Evolutionary conservation across 2,888 invertebrate species (phyloP), one percentile per base, ranked within the genome.

Genomic region (Cheilosia vernalis): DNA sequence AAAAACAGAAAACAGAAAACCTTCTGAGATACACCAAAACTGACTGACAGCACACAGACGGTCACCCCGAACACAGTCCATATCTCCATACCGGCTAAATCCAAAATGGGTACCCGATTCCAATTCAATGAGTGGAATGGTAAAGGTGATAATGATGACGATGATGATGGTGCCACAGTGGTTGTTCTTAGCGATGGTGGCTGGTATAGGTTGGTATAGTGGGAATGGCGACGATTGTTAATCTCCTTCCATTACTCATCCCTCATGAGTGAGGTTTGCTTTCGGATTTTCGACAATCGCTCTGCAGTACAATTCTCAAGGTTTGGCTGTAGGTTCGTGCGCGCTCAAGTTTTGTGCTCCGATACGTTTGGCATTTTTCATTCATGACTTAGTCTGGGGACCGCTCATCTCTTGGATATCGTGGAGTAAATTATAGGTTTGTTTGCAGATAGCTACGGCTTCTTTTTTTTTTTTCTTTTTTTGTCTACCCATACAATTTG

Each of bases 151-250:
- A 81, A 81, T 76, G 85, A 77, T 56, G 67, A 51, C 21, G 42
- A 53, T 49, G 69, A 17, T 66, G 49, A 56, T 81, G 56, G 40
- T 70, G 76, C 4, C 72, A 33, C n/a, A 40, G 33, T 42, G 24
- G 51, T 61, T 40, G 60, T 17, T 33, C 33, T 10, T 33, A 33
- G 17, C 19, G 47, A 19, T 63, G 44, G 40, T 72, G 42, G 61
- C 27, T 60, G n/a, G 33, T 49, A n/a, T 9, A n/a, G 19, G 9
- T 37, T 3, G 17, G 10, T 7, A 13, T 40, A 70, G 66, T 69
- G 87, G 79, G 86, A 87, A 87, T 82, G 87, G 82, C 87, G 66
- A 79, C 70, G 83, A 76, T 80, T 80, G 72, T 80, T 80, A 84
- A 84, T 87, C 80, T 61, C 27, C 83, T 76, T 74, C 83, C 82